Base-by-base conservation (phyloP, 2,888 invertebrate species). In the Pammene aurita region DNA sequence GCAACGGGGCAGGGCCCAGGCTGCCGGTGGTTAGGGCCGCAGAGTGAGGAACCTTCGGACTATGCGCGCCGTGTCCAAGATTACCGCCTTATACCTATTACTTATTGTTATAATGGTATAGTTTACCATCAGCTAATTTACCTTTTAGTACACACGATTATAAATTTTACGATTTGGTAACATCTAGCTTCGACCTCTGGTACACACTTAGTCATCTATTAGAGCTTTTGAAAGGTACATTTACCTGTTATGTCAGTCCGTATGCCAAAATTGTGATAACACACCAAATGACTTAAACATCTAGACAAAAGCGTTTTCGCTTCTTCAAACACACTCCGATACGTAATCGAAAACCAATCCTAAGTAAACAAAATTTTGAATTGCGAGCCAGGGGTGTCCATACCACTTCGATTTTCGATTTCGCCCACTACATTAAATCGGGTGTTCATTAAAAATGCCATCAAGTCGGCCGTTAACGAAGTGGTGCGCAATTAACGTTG, bases 361-460 rank as follows among this genome's bases (percentile, higher is more conserved):
- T 92, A 92, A 92, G 81, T 82, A 90, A 92, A 90, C 89, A 88
- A 78, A 62, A 82, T 82, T 83, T 77, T 79, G 82, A 80, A 85
- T 84, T 80, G 82, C 74, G 77, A 77, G 72, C 73, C 66, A 69
- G 80, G 84, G 80, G 84, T 80, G 84, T 85, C 84, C 86, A 84
- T 87, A 85, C 87, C 87, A 85, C 87, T 91, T 89, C 88, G 88
- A 88, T 89, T 85, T 89, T 88, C 90, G 86, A 91, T 90, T 88
- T 88, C 85, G 72, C 87, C 90, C 91, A 92, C 92, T 92, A 92
- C 92, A 92, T 92, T 92, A 92, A 92, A 87, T 92, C 92, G 85
- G 81, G 88, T 85, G 90, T 92, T 92, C 92, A 92, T 92, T 92
- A 92, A 92, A 92, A 92, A 92, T 92, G 92, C 92, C 90, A 92